These are phyloP conservation scores for Pandemis cinnamomeana DNA, from an alignment of 2,888 invertebrate genomes.

Conservation along the genomic window DNA sequence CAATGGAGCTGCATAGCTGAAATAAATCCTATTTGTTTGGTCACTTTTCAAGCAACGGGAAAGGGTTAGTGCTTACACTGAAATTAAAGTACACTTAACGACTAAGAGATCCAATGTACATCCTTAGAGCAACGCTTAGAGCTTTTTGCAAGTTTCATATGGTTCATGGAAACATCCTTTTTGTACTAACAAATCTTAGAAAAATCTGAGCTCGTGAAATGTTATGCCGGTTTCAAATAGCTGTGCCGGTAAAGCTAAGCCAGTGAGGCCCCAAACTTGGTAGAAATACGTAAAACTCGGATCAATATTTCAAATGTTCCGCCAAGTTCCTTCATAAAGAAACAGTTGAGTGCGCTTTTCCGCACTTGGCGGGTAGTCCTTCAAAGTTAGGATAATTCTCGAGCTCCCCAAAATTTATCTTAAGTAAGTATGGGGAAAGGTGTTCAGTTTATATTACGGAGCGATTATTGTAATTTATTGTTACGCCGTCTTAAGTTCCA, in stretches of 20 bases:
- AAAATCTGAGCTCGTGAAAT: neutral
- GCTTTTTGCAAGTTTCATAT: too few relatives aligned
- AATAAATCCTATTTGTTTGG: too few relatives aligned
- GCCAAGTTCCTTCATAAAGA: constrained; percentile 73
- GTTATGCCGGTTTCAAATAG: neutral
- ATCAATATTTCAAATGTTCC: constrained; percentile 74
- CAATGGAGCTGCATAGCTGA: too few relatives aligned
- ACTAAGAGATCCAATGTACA: too few relatives aligned
- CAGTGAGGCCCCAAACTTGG: constrained; percentile 51
- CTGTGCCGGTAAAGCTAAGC: neutral
- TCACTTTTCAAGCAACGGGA: too few relatives aligned
- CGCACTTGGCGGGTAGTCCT: constrained; percentile 66
- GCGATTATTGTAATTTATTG: constrained; percentile 15
- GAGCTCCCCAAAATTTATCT: constrained; percentile 74
- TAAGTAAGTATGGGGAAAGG: constrained; percentile 53
- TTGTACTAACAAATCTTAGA: neutral
- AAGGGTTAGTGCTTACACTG: too few relatives aligned
- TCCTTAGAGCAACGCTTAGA: too few relatives aligned
- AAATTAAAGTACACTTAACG: too few relatives aligned
- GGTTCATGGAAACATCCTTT: neutral
- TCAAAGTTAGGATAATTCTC: constrained; percentile 69
- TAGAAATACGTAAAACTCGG: constrained; percentile 59
- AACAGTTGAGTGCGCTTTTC: constrained; percentile 74
- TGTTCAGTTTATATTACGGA: constrained; percentile 5
- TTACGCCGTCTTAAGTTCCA: neutral